Evolutionary conservation across 2,888 invertebrate species (phyloP), one percentile per base, ranked within the genome.

Genomic region (Kuschelorhynchus macadamiae): DNA sequence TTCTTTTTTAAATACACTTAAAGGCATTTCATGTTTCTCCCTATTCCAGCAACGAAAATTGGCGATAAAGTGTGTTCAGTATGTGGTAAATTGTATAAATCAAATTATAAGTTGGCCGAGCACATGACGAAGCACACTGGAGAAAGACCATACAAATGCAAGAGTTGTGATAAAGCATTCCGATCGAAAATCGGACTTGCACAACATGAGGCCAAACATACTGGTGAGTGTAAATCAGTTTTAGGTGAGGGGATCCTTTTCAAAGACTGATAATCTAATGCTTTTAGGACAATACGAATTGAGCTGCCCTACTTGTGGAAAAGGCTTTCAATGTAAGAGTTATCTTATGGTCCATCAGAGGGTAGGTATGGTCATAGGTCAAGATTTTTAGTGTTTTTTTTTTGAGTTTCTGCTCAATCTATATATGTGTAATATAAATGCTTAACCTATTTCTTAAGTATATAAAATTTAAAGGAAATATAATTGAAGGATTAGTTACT

Each of bases 91-190:
- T 82, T 84, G 20, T 88, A 87, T 74, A 84, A 87, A 68, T 87
- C 88, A 0, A 88, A 88, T 78, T 88, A 88, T 72, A 88, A 88
- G 77, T 75, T 88, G n/a, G 81, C 84, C 25, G 87, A 87, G 72
- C 88, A 88, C 74, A 86, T 88, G 88, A 79, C 88, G 14, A 87
- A 86, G 70, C 88, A 88, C 71, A 88, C 88, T 0, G 88, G 88
- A 0, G 88, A 88, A 72, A 87, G 87, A 74, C 88, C 88, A 0
- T 88, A 85, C 74, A 86, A 87, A 66, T 89, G 89, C 76, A 77
- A 78, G 1, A 82, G 85, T 2, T 89, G 89, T 74, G 86, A 86
- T 1, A 88, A 88, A 76, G 85, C 86, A 4, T 89, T 89, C 75
- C 83, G 88, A 41, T 88, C 88, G 20, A 88, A 88, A 80, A 88